Evolutionary conservation across 2,797 vertebrate genomes (phyloP), one percentile per base, ranked within the genome.

Genomic region (Trachurus trachurus): DNA sequence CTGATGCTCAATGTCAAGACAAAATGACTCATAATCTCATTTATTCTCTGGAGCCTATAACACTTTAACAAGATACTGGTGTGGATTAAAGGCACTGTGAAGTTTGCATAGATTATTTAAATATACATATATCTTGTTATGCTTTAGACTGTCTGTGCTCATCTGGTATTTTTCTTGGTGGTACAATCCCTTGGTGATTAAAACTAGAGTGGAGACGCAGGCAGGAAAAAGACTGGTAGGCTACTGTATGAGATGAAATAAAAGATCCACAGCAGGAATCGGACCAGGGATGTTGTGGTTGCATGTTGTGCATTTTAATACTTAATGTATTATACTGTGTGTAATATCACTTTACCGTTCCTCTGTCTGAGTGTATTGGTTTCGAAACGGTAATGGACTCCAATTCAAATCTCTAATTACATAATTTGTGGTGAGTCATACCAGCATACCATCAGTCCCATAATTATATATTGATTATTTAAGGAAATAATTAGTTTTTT

Each of bases 21-120:
- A 70, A 75, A 58, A 71, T 76, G 16, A 78, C 21, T 78, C 68
- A 69, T 66, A 22, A 74, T 45, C 80, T 77, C 10, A 68, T 83
- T 66, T 52, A 65, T 70, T 70, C 69, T 58, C 64, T 4, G 5
- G 34, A 76, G 82, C 29, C 39, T n/a, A 63, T 72, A 58, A 49
- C 63, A 64, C 52, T 69, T 79, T 66, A 63, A 78, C 71, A 61
- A 80, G 47, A 12, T 53, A 15, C 50, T 37, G 40, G 22, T 71
- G 71, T 59, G 59, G 72, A 78, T 63, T 73, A 61, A 58, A 67
- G 65, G 45, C 56, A 29, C 16, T 50, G 50, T 19, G 15, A 61
- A 47, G 21, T 56, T 62, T 61, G 29, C 54, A 68, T 1, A 13
- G 13, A 40, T 67, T 45, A 65, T n/a, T 26, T 1, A 39, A 47